phyloP scores from a whole-genome alignment of 2,113 vertebrate genomes.

The Falco punctatus region DNA sequence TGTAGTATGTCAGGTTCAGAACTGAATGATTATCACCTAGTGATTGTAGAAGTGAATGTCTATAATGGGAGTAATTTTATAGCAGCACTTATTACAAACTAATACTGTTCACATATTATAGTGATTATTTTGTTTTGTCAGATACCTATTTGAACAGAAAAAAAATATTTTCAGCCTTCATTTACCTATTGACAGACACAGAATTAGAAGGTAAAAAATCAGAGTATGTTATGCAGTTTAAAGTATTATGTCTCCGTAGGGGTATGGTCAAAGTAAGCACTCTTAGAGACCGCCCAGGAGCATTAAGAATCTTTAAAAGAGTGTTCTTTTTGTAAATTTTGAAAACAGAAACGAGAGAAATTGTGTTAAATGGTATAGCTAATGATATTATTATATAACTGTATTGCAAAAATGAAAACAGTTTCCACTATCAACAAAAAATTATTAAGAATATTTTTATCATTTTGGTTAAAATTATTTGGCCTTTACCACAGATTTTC shows the following conservation, averaged over 20 bases:
- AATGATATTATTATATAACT: neutral
- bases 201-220: neutral
- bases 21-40: conserved; percentile 47
- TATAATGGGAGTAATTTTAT: conserved; percentile 39
- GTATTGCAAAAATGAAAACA: neutral
- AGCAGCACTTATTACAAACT: conserved; percentile 14
- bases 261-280: neutral
- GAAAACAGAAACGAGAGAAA: neutral
- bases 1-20: conserved; percentile 36
- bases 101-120: conserved; percentile 8
- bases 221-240: neutral
- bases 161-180: conserved; percentile 6
- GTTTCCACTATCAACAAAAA: neutral
- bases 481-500: neutral
- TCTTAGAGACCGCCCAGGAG: neutral
- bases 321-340: neutral
- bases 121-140: conserved; percentile 58
- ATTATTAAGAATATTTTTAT: neutral
- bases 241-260: neutral
- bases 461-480: neutral
- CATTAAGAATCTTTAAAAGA: neutral
- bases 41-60: conserved; percentile 50
- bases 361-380: neutral
- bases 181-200: neutral
- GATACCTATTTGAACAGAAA: conserved; percentile 18